A percentile compares a stretch with the other conserved stretches of the same genome.
Conservation (phyloP, 2,113 vertebrate species). For the Zapus hudsonius region DNA sequence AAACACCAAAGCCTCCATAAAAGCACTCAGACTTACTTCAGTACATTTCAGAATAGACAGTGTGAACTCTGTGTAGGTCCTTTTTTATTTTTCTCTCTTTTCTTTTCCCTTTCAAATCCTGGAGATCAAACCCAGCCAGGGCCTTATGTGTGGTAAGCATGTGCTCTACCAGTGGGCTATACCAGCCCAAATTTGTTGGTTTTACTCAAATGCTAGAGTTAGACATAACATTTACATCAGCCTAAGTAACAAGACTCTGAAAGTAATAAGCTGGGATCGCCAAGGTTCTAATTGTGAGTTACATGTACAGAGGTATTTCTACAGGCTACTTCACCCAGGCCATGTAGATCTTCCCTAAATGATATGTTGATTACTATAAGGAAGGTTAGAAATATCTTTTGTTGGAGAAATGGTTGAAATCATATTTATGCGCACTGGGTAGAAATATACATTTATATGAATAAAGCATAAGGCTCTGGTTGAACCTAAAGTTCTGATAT, state of each 20-base stretch:
- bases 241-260: background rate
- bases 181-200: background rate
- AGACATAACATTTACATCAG: background rate
- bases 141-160: background rate
- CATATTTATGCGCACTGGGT: background rate
- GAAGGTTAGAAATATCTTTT: background rate
- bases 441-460: background rate
- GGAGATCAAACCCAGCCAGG: background rate
- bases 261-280: background rate
- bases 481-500: background rate
- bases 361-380: background rate
- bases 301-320: background rate
- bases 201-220: conserved; percentile 2
- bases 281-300: background rate
- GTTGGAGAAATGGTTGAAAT: background rate
- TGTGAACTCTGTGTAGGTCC: background rate
- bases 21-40: background rate
- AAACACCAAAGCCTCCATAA: background rate
- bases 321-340: background rate
- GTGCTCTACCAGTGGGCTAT: background rate
- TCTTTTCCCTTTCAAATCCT: background rate
- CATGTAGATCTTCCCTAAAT: background rate
- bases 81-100: background rate
- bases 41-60: background rate
- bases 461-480: background rate